Conservation (phyloP, 2,888 invertebrate species). For the Linnaemya vulpina region DNA sequence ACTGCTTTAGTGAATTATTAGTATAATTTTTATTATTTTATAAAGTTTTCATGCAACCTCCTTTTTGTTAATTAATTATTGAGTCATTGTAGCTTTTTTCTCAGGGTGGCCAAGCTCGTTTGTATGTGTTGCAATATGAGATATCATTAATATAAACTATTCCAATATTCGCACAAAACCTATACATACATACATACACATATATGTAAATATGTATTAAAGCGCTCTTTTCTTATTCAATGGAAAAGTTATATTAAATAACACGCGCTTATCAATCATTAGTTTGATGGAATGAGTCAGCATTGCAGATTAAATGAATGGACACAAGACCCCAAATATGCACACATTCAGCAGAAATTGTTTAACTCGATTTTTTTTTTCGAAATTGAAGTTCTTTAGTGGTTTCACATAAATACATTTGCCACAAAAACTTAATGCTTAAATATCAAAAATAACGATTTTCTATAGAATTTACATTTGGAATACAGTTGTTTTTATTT, state of each 20-base stretch:
- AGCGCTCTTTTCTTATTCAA: neutral
- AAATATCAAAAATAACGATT: no score
- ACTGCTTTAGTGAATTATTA: neutral
- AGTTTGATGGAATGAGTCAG: no score
- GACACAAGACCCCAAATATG: no score
- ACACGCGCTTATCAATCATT: no score
- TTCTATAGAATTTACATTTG: no score
- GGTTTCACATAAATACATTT: no score
- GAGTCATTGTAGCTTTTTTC: conserved; percentile 21
- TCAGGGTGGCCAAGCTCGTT: conserved; percentile 5
- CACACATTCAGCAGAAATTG: no score
- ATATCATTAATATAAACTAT: neutral
- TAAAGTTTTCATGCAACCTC: conserved; percentile 3
- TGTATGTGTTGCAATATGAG: neutral
- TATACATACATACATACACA: neutral
- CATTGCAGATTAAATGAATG: no score
- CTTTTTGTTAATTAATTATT: conserved; percentile 23
- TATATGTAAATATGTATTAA: neutral
- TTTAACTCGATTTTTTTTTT: no score
- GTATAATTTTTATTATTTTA: neutral
- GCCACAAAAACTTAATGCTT: no score
- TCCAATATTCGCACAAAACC: neutral
- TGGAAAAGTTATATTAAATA: neutral
- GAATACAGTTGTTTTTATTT: no score
- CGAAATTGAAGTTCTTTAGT: no score